Conservation (phyloP, 2,797 vertebrate species). For the Hybognathus amarus region DNA sequence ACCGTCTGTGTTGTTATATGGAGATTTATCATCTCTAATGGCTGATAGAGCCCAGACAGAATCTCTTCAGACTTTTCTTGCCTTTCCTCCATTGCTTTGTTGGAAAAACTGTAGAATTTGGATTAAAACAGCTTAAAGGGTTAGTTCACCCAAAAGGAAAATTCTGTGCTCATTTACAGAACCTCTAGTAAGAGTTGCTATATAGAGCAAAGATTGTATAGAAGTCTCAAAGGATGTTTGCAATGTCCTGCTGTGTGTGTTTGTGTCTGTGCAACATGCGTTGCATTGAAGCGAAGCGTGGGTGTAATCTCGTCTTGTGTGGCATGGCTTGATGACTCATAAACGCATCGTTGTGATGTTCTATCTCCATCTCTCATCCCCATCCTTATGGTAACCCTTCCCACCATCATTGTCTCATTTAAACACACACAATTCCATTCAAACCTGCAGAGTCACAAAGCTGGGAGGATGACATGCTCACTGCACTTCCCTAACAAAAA, state of each 20-base stretch:
- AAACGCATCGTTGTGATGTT: constrained; percentile 32
- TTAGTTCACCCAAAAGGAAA: too few relatives aligned
- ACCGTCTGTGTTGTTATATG: constrained; percentile 3
- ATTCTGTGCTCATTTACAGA: too few relatives aligned
- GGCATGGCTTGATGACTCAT: constrained; percentile 46
- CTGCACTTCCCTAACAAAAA: background rate
- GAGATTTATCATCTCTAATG: constrained; percentile 14
- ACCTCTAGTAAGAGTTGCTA: background rate
- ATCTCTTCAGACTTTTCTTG: background rate
- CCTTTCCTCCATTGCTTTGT: background rate
- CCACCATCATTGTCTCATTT: constrained; percentile 29
- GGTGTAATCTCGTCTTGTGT: constrained; percentile 40
- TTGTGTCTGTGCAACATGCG: background rate
- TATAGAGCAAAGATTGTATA: background rate
- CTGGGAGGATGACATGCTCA: constrained; percentile 1
- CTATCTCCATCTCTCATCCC: constrained; percentile 2
- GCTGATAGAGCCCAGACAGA: background rate
- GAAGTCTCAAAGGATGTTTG: constrained; percentile 25
- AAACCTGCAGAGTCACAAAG: constrained; percentile 5
- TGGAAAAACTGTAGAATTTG: background rate
- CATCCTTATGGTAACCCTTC: constrained; percentile 69
- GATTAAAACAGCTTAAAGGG: background rate
- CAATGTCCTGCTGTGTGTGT: background rate
- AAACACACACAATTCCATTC: constrained; percentile 39
- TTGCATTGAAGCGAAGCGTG: constrained; percentile 27